Evolutionary conservation across 1,140 invertebrate genomes (phyloP).

Genomic region (Caerostris extrusa): DNA sequence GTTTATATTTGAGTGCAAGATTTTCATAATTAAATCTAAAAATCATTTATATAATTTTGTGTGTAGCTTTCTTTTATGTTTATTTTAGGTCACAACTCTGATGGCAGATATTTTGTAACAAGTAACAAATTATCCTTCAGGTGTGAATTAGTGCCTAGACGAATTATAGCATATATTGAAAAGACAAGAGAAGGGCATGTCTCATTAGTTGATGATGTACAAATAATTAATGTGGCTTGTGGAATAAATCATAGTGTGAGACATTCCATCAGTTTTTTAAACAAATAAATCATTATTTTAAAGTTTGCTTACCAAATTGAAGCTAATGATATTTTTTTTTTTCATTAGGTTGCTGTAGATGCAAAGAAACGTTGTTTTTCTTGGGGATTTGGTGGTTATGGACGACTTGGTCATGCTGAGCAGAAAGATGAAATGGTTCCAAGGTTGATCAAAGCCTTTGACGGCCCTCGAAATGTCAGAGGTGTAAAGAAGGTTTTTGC

Average conservation of each 20-base stretch:
- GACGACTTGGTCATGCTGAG: conserved; percentile 94
- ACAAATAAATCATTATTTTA: not conserved
- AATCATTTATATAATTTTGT: too few relatives aligned
- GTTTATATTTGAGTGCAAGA: too few relatives aligned
- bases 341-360: conserved; percentile 89
- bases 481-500: conserved; percentile 90
- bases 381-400: conserved; percentile 97
- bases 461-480: conserved; percentile 86
- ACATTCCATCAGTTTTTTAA: conserved; percentile 51
- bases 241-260: conserved; percentile 93
- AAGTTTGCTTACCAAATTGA: not conserved
- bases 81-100: conserved; percentile 91
- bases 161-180: conserved; percentile 92
- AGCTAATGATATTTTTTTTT: conserved; percentile 37
- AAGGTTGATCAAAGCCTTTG: conserved; percentile 93
- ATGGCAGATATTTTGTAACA: conserved; percentile 95
- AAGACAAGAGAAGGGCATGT: conserved; percentile 93
- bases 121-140: conserved; percentile 93
- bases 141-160: conserved; percentile 91
- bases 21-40: too few relatives aligned
- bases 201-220: conserved; percentile 90
- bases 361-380: conserved; percentile 92
- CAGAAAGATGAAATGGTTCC: conserved; percentile 95
- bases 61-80: not conserved
- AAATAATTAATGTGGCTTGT: conserved; percentile 94